Conservation (phyloP, 92 coral and sea anemone genomes). For the Anthopleura xanthogrammica region DNA sequence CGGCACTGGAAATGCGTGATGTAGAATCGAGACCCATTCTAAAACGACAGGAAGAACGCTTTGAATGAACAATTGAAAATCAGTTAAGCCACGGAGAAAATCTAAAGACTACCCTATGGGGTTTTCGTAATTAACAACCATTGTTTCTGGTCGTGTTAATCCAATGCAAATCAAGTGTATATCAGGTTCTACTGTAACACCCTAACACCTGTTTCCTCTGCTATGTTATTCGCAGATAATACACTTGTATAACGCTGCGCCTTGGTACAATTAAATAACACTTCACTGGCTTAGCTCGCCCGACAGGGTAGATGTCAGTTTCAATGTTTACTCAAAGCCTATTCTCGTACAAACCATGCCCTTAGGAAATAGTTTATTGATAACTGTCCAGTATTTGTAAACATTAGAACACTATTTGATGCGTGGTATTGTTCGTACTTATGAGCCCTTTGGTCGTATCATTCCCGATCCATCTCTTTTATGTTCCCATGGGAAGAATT, state of each 20-base stretch:
- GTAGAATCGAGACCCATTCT: neutral
- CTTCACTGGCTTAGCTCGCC: neutral
- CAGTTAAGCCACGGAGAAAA: neutral
- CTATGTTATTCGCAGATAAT: neutral
- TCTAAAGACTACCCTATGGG: neutral
- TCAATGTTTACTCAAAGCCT: neutral
- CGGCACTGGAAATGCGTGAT: neutral
- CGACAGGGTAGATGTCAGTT: neutral
- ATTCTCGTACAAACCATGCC: neutral
- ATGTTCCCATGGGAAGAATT: neutral
- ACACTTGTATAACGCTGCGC: neutral
- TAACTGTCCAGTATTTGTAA: neutral
- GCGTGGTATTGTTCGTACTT: neutral
- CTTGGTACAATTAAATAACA: neutral
- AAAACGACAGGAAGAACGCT: neutral
- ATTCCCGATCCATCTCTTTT: neutral
- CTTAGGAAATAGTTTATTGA: neutral
- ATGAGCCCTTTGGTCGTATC: neutral
- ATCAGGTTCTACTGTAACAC: neutral
- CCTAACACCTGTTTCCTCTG: neutral
- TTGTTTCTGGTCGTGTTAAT: neutral
- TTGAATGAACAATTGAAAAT: neutral
- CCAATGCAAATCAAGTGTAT: neutral
- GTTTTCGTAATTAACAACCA: neutral
- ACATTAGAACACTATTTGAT: neutral